These are phyloP conservation scores for Eonycteris spelaea DNA, from an alignment of 2,113 vertebrate genomes.

Conservation along the genomic window DNA sequence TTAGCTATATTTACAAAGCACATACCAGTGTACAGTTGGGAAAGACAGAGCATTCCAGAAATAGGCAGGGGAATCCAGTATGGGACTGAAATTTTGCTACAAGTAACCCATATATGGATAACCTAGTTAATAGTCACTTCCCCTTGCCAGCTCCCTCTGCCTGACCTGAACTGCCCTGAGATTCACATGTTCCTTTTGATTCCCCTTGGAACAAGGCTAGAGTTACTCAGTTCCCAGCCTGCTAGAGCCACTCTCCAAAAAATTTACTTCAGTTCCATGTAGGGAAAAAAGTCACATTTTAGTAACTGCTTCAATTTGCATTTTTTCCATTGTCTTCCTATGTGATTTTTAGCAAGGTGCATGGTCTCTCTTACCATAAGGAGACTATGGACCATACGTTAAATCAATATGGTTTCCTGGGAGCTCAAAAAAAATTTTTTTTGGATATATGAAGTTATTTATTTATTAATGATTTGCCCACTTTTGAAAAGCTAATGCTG, in stretches of 20 bases:
- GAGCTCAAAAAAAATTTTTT: not conserved
- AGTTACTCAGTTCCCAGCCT: constrained; percentile 12
- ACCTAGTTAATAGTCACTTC: not conserved
- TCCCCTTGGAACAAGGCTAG: not conserved
- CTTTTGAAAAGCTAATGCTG: constrained; percentile 65
- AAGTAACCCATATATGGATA: constrained; percentile 60
- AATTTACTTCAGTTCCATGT: constrained; percentile 20
- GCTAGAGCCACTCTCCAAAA: not conserved
- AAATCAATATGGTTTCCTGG: not conserved
- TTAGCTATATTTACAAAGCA: constrained; percentile 53
- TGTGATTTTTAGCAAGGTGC: not conserved
- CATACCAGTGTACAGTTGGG: constrained; percentile 56
- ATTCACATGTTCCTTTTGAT: not conserved
- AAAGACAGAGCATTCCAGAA: constrained; percentile 66
- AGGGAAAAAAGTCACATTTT: not conserved
- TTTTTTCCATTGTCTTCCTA: not conserved
- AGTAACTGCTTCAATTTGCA: not conserved
- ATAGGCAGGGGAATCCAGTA: constrained; percentile 41
- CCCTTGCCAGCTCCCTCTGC: not conserved
- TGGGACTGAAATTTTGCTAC: constrained; percentile 8
- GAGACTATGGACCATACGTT: not conserved
- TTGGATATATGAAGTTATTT: not conserved
- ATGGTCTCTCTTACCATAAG: not conserved
- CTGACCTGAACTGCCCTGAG: not conserved
- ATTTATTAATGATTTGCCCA: not conserved